These are phyloP conservation scores for Drosophila pegasa DNA, from an alignment of 2,888 invertebrate species.

Conservation along the genomic window DNA sequence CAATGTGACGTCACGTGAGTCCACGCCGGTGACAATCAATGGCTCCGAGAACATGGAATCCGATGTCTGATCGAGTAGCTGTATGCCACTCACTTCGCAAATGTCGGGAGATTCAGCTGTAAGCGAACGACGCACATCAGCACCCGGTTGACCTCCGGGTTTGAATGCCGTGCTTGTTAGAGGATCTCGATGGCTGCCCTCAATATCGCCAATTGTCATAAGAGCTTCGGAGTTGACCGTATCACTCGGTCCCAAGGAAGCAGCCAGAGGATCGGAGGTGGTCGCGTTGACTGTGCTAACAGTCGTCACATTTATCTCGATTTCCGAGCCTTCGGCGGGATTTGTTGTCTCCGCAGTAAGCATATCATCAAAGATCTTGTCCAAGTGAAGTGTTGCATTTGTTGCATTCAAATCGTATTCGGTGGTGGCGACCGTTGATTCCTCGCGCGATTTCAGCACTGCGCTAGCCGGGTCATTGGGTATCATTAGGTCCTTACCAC, in stretches of 20 bases:
- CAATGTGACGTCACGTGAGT: constrained; percentile 57
- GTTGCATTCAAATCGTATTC: constrained; percentile 79
- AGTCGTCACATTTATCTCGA: constrained; percentile 54
- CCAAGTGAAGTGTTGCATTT: constrained; percentile 66
- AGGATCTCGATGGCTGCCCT: constrained; percentile 51
- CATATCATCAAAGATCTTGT: constrained; percentile 80
- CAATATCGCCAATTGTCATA: constrained; percentile 39
- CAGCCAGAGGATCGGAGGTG: constrained; percentile 64
- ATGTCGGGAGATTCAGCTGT: constrained; percentile 10
- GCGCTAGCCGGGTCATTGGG: constrained; percentile 81
- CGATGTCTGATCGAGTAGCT: constrained; percentile 76
- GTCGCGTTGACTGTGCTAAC: constrained; percentile 18
- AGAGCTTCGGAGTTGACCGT: constrained; percentile 50
- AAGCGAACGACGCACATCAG: constrained; percentile 10
- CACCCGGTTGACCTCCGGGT: constrained; percentile 8
- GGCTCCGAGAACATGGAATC: constrained; percentile 78
- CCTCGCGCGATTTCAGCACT: constrained; percentile 64
- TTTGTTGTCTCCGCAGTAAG: constrained; percentile 40
- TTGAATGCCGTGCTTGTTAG: constrained; percentile 65
- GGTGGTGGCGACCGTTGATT: constrained; percentile 58
- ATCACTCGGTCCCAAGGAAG: constrained; percentile 19
- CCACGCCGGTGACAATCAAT: constrained; percentile 62
- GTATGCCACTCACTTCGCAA: constrained; percentile 80
- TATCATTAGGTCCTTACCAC: constrained; percentile 81
- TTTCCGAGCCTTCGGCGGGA: constrained; percentile 36